Evolutionary conservation across 2,888 invertebrate genomes (phyloP), one percentile per base, ranked within the genome.

Genomic region (Nebria brevicollis): DNA sequence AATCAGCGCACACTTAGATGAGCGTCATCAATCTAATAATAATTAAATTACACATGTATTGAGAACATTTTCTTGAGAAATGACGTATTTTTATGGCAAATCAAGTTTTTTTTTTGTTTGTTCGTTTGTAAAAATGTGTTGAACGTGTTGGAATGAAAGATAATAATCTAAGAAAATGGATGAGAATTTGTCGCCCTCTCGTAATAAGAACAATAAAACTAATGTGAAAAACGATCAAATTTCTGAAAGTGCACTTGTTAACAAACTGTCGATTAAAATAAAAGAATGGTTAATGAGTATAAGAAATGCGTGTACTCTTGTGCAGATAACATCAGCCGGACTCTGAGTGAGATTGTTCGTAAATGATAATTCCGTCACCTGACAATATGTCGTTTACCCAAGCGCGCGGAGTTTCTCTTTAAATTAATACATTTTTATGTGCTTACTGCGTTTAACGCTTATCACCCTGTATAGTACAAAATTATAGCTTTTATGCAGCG

Each of bases 251-350:
- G 73, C 72, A 72, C 78, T 70, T 78, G 78, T 73, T 78, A 78
- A 78, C 78, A 72, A 73, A 73, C 78, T 78, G 78, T 78, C 78
- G 78, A 78, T 78, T 78, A 78, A 78, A 78, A 78, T 78, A 78
- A 78, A 78, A 78, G 78, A 78, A 78, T 78, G 73, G 78, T 66
- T 70, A 70, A 25, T 66, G 66, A 66, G 66, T 66, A 66, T 15
- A 25, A 66, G 66, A 25, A 66, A 25, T 54, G 54, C 54, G 54
- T 54, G 54, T 54, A 54, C 54, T 54, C 54, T 54, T 7, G 54
- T 54, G 13, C 8, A 54, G 54, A 54, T 66, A 66, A 25, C 10
- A 66, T 15, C 25, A 66, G 66, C 8, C 15, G n/a, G 15, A n/a
- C 25, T 54, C 8, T 68, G 66, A 13, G 15, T 34, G 15, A 70